Evolutionary conservation across 2,113 vertebrate genomes (phyloP).

Genomic region (Ariopsis seemanni): DNA sequence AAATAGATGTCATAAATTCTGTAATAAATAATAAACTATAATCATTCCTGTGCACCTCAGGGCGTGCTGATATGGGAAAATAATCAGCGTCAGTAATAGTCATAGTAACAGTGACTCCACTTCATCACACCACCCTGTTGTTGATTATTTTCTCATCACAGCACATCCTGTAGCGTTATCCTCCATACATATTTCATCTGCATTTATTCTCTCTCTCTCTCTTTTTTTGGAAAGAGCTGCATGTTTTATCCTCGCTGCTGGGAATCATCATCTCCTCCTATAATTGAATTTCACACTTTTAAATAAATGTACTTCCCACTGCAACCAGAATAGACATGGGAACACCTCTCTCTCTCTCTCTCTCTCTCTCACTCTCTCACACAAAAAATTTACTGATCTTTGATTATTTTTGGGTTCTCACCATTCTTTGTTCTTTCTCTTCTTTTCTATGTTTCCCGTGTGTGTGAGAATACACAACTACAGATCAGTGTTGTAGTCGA

Average conservation of each 20-base stretch:
- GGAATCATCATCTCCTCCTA: constrained; percentile 1
- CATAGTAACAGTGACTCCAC: neutral
- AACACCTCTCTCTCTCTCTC: neutral
- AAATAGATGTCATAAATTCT: neutral
- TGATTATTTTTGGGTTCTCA: neutral
- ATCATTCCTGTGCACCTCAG: neutral
- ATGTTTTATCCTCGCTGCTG: neutral
- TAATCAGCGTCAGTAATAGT: neutral
- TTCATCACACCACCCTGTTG: neutral
- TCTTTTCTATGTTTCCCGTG: neutral
- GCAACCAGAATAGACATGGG: constrained; percentile 32
- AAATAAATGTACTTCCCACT: constrained; percentile 29
- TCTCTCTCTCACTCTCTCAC: neutral
- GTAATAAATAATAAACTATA: neutral
- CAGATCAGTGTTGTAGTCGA: no score
- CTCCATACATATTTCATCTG: neutral
- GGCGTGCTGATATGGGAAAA: neutral
- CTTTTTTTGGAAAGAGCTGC: neutral
- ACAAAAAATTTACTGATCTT: neutral
- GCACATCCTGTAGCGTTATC: no score
- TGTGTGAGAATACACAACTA: no score
- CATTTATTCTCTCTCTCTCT: neutral
- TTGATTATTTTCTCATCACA: neutral
- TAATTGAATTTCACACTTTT: constrained; percentile 34
- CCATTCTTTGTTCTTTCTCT: neutral